Conservation (phyloP, 2,113 vertebrate genomes). For the Lethenteron camtschaticum region DNA sequence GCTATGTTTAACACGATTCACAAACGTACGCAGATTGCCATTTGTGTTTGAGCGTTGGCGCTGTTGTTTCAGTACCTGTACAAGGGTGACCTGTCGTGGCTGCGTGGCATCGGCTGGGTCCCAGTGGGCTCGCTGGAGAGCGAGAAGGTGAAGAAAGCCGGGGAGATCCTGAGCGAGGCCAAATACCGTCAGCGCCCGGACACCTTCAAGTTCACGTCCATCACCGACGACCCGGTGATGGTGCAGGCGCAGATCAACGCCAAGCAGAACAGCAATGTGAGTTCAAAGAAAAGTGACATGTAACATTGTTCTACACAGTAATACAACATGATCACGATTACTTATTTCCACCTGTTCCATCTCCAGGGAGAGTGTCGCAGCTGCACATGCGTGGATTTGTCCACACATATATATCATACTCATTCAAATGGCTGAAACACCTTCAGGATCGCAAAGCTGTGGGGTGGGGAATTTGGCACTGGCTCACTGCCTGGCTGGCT, state of each 20-base stretch:
- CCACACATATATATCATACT: no score
- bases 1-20: neutral
- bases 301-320: no score
- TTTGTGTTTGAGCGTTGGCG: neutral
- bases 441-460: no score
- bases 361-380: no score
- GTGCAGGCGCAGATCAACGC: conserved; percentile 61
- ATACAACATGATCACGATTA: no score
- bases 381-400: no score
- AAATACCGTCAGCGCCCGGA: conserved; percentile 57
- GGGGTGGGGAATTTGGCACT: no score
- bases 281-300: neutral
- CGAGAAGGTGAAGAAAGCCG: conserved; percentile 40
- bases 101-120: conserved; percentile 53
- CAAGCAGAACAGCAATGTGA: conserved; percentile 65
- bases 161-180: conserved; percentile 36
- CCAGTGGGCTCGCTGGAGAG: conserved; percentile 40
- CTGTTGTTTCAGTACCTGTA: conserved; percentile 46
- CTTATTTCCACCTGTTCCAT: no score
- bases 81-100: conserved; percentile 48
- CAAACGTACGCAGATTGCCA: neutral
- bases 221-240: conserved; percentile 33
- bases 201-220: conserved; percentile 30
- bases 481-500: no score
- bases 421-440: no score